Conservation (phyloP, 2,113 vertebrate species). For the Malurus cyaneus region DNA sequence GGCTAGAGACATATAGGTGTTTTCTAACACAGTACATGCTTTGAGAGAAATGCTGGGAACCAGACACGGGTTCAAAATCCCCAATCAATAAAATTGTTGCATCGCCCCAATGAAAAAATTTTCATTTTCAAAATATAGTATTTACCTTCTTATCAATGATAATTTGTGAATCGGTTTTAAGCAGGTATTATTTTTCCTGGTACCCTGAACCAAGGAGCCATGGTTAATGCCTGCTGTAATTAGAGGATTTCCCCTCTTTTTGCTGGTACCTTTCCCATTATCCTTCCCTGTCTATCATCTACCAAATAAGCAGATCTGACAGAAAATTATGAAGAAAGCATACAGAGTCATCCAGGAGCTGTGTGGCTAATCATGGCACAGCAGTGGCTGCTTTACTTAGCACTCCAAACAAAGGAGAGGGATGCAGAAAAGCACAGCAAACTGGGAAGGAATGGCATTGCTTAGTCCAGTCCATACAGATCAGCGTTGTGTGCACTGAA, state of each 20-base stretch:
- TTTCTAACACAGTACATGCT: rapidly evolving
- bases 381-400: background rate
- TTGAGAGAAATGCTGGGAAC: background rate
- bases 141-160: background rate
- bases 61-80: background rate
- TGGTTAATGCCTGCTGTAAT: background rate
- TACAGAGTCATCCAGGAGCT: background rate
- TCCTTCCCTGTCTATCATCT: background rate
- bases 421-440: background rate
- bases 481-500: background rate
- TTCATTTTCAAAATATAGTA: background rate
- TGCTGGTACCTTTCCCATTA: background rate
- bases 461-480: background rate
- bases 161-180: background rate
- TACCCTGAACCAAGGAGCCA: background rate
- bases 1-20: background rate
- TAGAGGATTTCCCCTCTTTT: background rate
- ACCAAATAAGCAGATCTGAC: background rate
- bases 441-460: background rate
- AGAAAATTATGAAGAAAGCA: background rate
- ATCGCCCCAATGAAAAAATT: background rate
- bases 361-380: background rate
- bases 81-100: background rate
- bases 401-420: background rate
- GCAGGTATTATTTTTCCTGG: background rate